Evolutionary conservation across 2,888 invertebrate genomes (phyloP).

Genomic region (Prosopocoilus inquinatus): DNA sequence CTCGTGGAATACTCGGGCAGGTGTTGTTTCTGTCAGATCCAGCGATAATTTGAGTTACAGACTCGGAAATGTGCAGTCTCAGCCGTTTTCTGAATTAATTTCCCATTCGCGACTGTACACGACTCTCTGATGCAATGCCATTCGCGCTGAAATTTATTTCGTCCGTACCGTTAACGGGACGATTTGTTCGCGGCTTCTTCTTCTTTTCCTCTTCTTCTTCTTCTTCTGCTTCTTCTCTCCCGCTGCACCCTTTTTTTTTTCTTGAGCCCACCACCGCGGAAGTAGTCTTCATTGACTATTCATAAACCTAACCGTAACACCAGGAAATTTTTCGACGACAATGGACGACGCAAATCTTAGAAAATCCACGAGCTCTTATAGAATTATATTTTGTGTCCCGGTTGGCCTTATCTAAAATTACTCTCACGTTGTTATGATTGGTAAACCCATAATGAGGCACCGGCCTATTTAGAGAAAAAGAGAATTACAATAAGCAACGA

Average conservation of each 20-base stretch:
- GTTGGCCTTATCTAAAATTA: too few species aligned
- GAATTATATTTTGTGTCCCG: too few species aligned
- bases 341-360: neutral
- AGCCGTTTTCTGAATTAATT: slow-evolving; percentile 48
- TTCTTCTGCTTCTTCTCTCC: neutral
- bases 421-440: too few species aligned
- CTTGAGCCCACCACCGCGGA: neutral
- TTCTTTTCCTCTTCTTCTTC: neutral
- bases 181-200: neutral
- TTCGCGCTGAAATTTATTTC: slow-evolving; percentile 15
- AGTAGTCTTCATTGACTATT: neutral
- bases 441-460: too few species aligned
- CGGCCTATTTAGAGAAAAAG: too few species aligned
- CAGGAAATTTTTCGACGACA: neutral
- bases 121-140: slow-evolving; percentile 32
- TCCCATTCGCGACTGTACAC: slow-evolving; percentile 41
- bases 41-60: slow-evolving; percentile 49
- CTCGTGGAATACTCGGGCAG: slow-evolving; percentile 35
- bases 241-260: neutral
- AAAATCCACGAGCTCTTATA: neutral
- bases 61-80: slow-evolving; percentile 46
- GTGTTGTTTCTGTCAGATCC: slow-evolving; percentile 48
- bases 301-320: slow-evolving; percentile 1
- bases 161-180: slow-evolving; percentile 9
- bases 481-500: too few species aligned